Evolutionary conservation across 2,888 invertebrate species (phyloP).

Genomic region (Caenorhabditis wallacei): DNA sequence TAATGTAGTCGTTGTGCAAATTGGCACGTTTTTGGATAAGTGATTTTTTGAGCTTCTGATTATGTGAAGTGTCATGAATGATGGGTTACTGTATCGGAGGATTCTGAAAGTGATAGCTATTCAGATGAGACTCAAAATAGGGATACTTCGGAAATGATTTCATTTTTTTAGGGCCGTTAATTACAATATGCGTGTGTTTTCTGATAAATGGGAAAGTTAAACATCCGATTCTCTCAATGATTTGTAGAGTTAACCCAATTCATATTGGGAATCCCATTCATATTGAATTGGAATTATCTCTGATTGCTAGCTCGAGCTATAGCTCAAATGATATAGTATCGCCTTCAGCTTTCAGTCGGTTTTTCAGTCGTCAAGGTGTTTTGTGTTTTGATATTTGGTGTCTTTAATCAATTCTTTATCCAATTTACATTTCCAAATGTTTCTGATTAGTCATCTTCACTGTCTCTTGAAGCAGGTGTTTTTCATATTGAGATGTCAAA

Average conservation of each 20-base stretch:
- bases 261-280: too few relatives aligned
- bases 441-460: constrained; percentile 15
- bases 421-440: neutral
- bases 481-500: neutral
- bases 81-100: neutral
- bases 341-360: neutral
- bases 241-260: too few relatives aligned
- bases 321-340: too few relatives aligned
- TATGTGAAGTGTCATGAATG: neutral
- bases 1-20: constrained; percentile 26
- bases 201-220: too few relatives aligned
- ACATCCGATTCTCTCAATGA: too few relatives aligned
- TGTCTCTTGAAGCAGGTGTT: constrained; percentile 26
- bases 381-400: constrained; percentile 24
- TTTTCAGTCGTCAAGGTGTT: neutral
- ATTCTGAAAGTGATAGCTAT: neutral
- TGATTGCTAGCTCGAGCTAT: too few relatives aligned
- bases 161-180: too few relatives aligned
- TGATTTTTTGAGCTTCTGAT: neutral
- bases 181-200: too few relatives aligned
- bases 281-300: too few relatives aligned
- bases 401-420: neutral
- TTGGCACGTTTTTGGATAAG: constrained; percentile 16
- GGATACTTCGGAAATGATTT: too few relatives aligned
- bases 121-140: too few relatives aligned